Evolutionary conservation across 2,113 vertebrate species (phyloP), one percentile per base, ranked within the genome.

Genomic region (Bubo blakistoni): DNA sequence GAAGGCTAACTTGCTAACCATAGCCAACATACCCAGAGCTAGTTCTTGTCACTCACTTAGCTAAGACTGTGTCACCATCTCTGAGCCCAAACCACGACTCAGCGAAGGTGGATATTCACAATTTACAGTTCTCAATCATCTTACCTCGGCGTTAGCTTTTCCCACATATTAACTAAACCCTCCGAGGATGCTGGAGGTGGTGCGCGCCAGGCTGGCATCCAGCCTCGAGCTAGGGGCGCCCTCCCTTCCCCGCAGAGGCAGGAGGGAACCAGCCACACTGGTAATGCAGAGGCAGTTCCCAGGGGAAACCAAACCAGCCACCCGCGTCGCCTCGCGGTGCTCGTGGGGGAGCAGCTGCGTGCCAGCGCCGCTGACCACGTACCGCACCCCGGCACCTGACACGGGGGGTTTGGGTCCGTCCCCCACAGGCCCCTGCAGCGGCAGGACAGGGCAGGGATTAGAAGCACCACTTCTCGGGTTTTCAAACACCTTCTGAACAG

Each of bases 321-420:
- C 2, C 1, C 6, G 25, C 2, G 1, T 6, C 14, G 26, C 11
- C 38, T 29, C 63, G 8, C 4, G 0, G 8, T 38, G 49, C 44
- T 67, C 0, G 1, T 3, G 59, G 59, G 59, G 77, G n/a, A 32
- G 52, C 13, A 73, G 46, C 4, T 30, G 34, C 2, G 1, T 0
- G 6, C 15, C 17, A 46, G 44, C 17, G n/a, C 22, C 14, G 67
- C 62, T 44, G 7, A 58, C 30, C 14, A 3, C 3, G 17, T 5
- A 34, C 46, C 9, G 0, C 7, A 2, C n/a, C 57, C 66, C 18
- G 19, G 9, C 9, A 5, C 16, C 0, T 5, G 57, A 32, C 25
- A 40, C 0, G 0, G 36, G 36, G 34, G 17, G 46, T 20, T 49
- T 13, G 34, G 17, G 16, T 29, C 84, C 49, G 26, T 7, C 36